Base-by-base conservation (phyloP, 2,888 invertebrate genomes). In the Stramonita haemastoma region DNA sequence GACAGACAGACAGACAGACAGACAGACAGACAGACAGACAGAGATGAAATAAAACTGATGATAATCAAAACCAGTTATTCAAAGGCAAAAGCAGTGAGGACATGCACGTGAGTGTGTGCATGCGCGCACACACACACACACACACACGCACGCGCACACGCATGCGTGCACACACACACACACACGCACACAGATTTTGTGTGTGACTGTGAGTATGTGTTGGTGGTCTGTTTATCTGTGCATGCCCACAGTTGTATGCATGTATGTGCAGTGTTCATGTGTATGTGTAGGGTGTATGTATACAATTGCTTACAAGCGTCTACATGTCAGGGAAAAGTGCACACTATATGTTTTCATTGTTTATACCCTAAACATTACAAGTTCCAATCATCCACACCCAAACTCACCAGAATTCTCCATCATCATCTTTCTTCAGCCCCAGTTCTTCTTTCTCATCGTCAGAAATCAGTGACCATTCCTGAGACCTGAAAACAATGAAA, bases 371-470 rank as follows among this genome's bases (percentile, higher is more conserved):
- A 2, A 66, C 66, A 6, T 2, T 66, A 17, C 66, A 22, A 66
- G 1, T 66, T 4, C 26, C 66, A 66, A 2, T 13, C 66, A 66
- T 26, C 13, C 13, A 66, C 17, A 13, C 13, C 66, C 66, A 66
- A 32, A 90, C 95, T 93, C 89, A 96, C 99, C 99, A 99, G 96
- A 99, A 99, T 96, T 99, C 99, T 4, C 99, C 99, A 95, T 99
- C 99, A 46, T 98, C 97, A 93, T 98, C 98, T 93, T 99, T 99
- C 0, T 97, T 98, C 84, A 99, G 96, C 0, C 99, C 99, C 90
- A 99, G 96, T 91, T 98, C 97, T 92, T 98, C 97, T 95, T 98
- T 98, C 94, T 98, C 98, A 0, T 97, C 97, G 36, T 98, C 97
- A 0, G 98, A 97, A 89, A 99, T 98, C 94, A 97, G 98, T 56